These are phyloP conservation scores for Tetramorium alpestre DNA, from an alignment of 1,140 invertebrate species.

Conservation along the genomic window DNA sequence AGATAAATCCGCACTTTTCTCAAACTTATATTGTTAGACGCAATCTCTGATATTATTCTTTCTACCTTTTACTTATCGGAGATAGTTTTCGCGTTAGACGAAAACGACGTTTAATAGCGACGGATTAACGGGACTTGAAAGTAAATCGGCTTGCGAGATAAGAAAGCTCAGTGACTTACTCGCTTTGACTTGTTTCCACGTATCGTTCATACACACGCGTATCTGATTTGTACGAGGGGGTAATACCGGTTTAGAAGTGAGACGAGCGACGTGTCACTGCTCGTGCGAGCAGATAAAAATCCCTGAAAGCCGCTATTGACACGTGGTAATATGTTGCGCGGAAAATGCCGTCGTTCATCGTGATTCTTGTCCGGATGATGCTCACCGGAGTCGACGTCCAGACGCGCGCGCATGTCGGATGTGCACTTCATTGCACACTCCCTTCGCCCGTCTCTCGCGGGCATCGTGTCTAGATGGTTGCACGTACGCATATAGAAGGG, in stretches of 20 bases:
- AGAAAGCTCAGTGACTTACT: neutral
- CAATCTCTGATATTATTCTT: neutral
- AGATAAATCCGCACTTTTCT: neutral
- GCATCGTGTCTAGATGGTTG: neutral
- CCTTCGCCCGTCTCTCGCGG: conserved; percentile 56
- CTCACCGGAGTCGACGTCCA: conserved; percentile 61
- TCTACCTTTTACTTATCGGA: neutral
- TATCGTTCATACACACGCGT: neutral
- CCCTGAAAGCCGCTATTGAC: conserved; percentile 43
- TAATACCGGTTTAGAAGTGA: conserved; percentile 10
- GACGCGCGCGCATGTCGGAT: conserved; percentile 69
- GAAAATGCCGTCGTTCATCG: conserved; percentile 59
- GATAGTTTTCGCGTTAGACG: neutral
- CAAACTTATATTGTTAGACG: neutral
- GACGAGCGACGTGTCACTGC: neutral
- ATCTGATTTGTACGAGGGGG: neutral
- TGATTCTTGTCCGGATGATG: conserved; percentile 56
- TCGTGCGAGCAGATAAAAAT: conserved; percentile 26
- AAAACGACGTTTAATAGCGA: neutral
- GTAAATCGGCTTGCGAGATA: neutral
- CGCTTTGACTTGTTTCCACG: neutral
- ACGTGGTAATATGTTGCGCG: neutral
- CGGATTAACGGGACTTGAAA: neutral
- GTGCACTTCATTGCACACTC: conserved; percentile 69
- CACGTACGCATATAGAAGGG: neutral